Evolutionary conservation across 2,113 vertebrate genomes (phyloP).

Genomic region (Neomonachus schauinslandi): DNA sequence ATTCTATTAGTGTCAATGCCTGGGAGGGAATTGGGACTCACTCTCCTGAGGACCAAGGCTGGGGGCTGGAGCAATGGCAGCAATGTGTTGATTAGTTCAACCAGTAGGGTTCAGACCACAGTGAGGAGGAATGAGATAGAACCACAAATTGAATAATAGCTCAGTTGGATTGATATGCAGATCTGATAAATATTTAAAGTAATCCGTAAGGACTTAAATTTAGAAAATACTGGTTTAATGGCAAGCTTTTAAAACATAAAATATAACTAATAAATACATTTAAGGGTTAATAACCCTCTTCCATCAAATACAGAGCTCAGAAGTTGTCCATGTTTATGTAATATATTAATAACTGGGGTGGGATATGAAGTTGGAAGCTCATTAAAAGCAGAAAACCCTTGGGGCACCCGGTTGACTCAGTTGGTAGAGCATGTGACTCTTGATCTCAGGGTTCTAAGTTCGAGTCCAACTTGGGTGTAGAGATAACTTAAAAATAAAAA

Average conservation of each 20-base stretch:
- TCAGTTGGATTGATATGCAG: not conserved
- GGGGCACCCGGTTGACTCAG: not conserved
- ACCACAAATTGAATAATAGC: not conserved
- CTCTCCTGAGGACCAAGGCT: not conserved
- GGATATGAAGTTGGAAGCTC: not conserved
- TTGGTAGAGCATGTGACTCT: not conserved
- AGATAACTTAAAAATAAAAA: not conserved
- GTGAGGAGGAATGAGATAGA: not conserved
- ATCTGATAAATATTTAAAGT: not conserved
- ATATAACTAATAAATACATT: not conserved
- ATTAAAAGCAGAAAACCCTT: slow-evolving; percentile 15
- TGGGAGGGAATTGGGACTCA: not conserved
- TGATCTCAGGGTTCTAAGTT: not conserved
- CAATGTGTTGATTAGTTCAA: too few relatives aligned
- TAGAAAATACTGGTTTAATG: not conserved
- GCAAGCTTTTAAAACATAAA: not conserved
- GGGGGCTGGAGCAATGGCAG: not conserved
- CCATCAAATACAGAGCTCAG: not conserved
- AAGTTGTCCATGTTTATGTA: not conserved
- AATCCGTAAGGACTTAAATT: not conserved
- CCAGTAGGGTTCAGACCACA: not conserved
- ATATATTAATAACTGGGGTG: not conserved
- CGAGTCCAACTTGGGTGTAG: not conserved
- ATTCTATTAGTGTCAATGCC: not conserved
- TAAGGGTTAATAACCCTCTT: not conserved